Percentiles rank a stretch among this genome's conserved stretches.
Evolutionary conservation across 2,888 invertebrate genomes (phyloP).

Genomic region (Hylaea fasciaria): DNA sequence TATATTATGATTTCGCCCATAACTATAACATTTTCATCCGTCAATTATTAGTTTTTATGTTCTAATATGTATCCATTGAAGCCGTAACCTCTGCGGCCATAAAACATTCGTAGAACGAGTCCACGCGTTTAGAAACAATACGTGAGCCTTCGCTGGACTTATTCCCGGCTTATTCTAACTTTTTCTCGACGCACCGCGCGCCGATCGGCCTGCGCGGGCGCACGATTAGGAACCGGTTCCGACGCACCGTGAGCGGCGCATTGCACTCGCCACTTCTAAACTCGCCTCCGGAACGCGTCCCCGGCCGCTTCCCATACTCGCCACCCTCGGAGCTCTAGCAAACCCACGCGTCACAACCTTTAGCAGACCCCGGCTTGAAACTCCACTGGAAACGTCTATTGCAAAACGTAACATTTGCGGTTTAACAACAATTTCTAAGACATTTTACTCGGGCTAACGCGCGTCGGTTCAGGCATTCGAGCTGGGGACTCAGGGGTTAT

Average conservation of each 20-base stretch:
- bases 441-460: conserved; percentile 7
- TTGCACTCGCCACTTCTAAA: conserved; percentile 66
- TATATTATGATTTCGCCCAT: too few species aligned
- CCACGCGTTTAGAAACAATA: conserved; percentile 17
- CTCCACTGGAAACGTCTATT: conserved; percentile 45
- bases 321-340: conserved; percentile 47
- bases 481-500: conserved; percentile 58
- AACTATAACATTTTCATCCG: too few species aligned
- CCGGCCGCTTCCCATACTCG: conserved; percentile 45
- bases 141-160: conserved; percentile 57
- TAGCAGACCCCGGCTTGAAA: conserved; percentile 42
- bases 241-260: conserved; percentile 62
- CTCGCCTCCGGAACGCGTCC: conserved; percentile 50
- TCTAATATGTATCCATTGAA: conserved; percentile 22
- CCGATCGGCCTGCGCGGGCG: conserved; percentile 69
- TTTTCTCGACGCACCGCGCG: conserved; percentile 63
- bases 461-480: conserved; percentile 12
- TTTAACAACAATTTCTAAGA: conserved; percentile 52
- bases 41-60: neutral
- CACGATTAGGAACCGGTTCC: conserved; percentile 81
- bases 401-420: conserved; percentile 51
- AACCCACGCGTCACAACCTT: conserved; percentile 50
- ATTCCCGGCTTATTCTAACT: conserved; percentile 75
- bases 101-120: conserved; percentile 32
- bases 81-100: conserved; percentile 14